A percentile compares a stretch with the other conserved stretches of the same genome.
phyloP scores from a whole-genome alignment of 2,888 invertebrate genomes.

The Norana najaformis region DNA sequence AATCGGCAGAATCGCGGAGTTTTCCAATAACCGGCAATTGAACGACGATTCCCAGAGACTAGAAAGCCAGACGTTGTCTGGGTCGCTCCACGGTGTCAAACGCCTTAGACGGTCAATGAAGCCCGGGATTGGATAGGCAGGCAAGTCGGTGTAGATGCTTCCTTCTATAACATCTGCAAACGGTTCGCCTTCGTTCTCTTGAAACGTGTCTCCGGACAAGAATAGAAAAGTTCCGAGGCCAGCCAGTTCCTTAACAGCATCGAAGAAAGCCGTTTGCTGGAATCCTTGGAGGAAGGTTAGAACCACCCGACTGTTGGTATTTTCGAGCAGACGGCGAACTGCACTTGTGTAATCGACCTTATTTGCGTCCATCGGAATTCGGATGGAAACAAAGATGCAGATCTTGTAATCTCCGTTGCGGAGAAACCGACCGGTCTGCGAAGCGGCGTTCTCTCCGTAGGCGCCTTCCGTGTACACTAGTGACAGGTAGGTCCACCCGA shows the following conservation, averaged over 20 bases:
- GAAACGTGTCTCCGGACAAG: conserved; percentile 28
- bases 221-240: conserved; percentile 26
- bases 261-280: not conserved
- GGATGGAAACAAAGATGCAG: conserved; percentile 31
- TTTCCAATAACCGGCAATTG: conserved; percentile 24
- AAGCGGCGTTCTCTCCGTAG: conserved; percentile 50
- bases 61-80: conserved; percentile 29
- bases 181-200: conserved; percentile 37
- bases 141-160: conserved; percentile 24
- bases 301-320: conserved; percentile 33
- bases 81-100: conserved; percentile 5
- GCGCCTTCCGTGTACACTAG: conserved; percentile 74
- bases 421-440: conserved; percentile 34
- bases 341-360: conserved; percentile 10
- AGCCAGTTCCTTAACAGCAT: not conserved
- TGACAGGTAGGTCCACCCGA: conserved; percentile 77
- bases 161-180: conserved; percentile 35
- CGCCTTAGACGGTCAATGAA: not conserved
- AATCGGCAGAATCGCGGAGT: conserved; percentile 1
- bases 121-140: not conserved
- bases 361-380: conserved; percentile 21
- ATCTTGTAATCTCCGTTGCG: conserved; percentile 8
- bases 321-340: not conserved
- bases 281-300: conserved; percentile 27
- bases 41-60: conserved; percentile 20